These are phyloP conservation scores for Oreochromis spilurus DNA, from an alignment of 2,113 vertebrate species.

Conservation along the genomic window DNA sequence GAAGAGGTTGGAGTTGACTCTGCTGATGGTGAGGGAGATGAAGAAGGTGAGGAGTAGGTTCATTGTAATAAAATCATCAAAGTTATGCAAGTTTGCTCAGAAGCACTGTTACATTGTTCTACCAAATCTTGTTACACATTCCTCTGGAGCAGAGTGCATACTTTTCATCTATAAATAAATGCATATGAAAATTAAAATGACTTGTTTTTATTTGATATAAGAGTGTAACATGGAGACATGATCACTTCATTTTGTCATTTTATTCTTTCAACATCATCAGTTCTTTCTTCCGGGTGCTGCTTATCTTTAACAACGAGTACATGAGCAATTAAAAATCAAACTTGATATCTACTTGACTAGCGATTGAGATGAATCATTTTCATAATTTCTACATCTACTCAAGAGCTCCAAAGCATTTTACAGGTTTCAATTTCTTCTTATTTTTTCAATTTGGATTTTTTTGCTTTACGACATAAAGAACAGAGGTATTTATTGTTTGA, in stretches of 20 bases:
- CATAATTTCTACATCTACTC: background rate
- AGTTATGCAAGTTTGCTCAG: background rate
- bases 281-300: accelerated
- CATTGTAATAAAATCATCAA: background rate
- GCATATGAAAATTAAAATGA: background rate
- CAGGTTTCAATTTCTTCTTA: background rate
- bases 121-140: background rate
- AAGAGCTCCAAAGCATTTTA: background rate
- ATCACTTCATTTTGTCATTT: background rate
- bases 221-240: background rate
- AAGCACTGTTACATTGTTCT: background rate
- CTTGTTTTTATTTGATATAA: background rate
- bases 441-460: too few species aligned
- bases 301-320: background rate
- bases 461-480: background rate
- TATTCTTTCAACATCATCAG: background rate
- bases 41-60: background rate
- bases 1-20: background rate
- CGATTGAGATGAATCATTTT: background rate
- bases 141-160: background rate
- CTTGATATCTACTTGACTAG: background rate
- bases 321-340: background rate
- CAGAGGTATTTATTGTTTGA: background rate
- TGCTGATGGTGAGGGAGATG: background rate
- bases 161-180: background rate